Base-by-base conservation (phyloP, 64 coral and sea anemone species). In the Stylophora pistillata region DNA sequence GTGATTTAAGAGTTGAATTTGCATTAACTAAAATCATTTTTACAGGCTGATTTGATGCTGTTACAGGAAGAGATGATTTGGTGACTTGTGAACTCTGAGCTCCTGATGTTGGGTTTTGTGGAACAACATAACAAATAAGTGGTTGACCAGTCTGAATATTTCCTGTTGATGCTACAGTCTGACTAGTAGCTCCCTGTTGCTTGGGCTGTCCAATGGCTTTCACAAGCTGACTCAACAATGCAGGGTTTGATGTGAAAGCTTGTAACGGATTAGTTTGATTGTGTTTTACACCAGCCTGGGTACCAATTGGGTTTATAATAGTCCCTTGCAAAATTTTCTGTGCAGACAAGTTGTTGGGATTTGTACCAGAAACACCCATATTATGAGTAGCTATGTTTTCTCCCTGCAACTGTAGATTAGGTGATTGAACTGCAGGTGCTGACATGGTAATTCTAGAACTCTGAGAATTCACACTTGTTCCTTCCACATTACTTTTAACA, bases 11-110 rank as follows among this genome's bases (percentile, higher is more conserved):
- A 69, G 37, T 9, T 20, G 69, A 86, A 26, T 91, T 91, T 15
- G 81, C 34, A 91, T 86, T 91, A 15, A 91, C 61, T 27, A 86
- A n/a, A 68, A 91, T 80, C 90, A 91, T 91, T 28, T 91, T 86
- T 10, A 86, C 37, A 56, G 77, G 90, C 15, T 91, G 82, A 77
- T 58, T 53, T 83, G 80, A 83, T 0, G 80, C 59, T 33, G 78
- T 32, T 56, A 58, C 10, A 17, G 77, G 55, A 64, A 30, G 10
- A 18, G 78, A 63, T 37, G 78, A 83, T 69, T 68, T 68, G 3
- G 80, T 47, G 37, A 47, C 41, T 69, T 83, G 80, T 83, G 80
- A 66, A 26, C 32, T 34, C 27, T 68, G 80, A 13, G 13, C 61
- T 69, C 80, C 80, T 37, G 80, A 53, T 69, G 79, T 13, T 41